Conservation (phyloP, 2,888 invertebrate genomes). For the Chloroclystis v-ata region DNA sequence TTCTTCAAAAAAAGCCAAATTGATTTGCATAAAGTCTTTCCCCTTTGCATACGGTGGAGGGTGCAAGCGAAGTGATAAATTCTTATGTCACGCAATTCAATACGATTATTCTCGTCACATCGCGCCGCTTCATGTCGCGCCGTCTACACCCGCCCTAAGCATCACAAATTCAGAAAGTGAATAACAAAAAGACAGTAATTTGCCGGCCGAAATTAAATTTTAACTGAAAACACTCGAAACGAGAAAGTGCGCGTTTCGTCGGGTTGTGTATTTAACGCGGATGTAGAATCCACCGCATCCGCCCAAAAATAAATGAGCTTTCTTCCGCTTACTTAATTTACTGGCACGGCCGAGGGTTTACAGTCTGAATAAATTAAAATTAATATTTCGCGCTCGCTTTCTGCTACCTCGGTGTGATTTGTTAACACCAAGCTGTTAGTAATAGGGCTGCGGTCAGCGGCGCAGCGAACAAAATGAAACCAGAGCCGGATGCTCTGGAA, state of each 20-base stretch:
- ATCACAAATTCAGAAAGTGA: constrained; percentile 69
- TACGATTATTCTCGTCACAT: background rate
- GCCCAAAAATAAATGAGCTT: constrained; percentile 76
- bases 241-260: constrained; percentile 58
- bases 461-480: constrained; percentile 28
- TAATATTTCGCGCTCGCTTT: constrained; percentile 68
- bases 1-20: no score
- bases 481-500: background rate
- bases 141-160: constrained; percentile 34
- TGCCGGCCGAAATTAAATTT: constrained; percentile 69
- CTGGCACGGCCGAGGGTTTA: constrained; percentile 59
- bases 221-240: constrained; percentile 69
- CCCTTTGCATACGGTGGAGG: background rate
- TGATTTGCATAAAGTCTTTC: no score
- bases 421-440: constrained; percentile 54
- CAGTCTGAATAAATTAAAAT: constrained; percentile 70
- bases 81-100: constrained; percentile 5
- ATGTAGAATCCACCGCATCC: constrained; percentile 75
- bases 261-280: constrained; percentile 75
- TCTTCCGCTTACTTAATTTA: constrained; percentile 77
- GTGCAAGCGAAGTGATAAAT: constrained; percentile 4
- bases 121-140: background rate
- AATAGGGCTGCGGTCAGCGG: constrained; percentile 33
- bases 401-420: constrained; percentile 58
- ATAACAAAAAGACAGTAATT: constrained; percentile 74